A percentile compares a stretch with the other conserved stretches of the same genome.
phyloP scores from a whole-genome alignment of 2,888 invertebrate genomes.

The Apamea monoglypha region DNA sequence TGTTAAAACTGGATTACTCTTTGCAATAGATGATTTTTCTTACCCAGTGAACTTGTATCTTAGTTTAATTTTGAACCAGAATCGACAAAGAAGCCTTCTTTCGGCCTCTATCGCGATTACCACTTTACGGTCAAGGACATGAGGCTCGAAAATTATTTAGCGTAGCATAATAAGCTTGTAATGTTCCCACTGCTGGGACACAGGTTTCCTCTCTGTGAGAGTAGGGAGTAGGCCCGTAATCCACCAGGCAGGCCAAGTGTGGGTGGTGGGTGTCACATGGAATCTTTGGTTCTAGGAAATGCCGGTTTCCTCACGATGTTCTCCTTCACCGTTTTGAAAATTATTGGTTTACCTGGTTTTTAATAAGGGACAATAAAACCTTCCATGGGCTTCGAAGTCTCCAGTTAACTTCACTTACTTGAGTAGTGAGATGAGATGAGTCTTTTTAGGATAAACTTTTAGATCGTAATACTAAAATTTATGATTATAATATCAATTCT shows the following conservation, averaged over 20 bases:
- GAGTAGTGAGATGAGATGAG: not conserved
- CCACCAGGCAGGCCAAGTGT: not conserved
- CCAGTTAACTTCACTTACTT: no score
- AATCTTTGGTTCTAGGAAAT: not conserved
- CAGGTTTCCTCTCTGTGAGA: not conserved
- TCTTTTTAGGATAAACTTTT: not conserved
- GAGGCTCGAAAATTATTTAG: not conserved
- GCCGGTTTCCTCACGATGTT: not conserved
- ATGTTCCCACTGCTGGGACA: not conserved
- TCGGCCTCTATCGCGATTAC: not conserved
- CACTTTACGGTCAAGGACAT: not conserved
- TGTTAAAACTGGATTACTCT: constrained; percentile 8
- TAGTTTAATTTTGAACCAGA: not conserved
- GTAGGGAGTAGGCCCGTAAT: no score
- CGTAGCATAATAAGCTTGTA: not conserved
- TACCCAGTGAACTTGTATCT: not conserved
- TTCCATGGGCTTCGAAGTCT: not conserved
- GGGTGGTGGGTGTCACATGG: not conserved
- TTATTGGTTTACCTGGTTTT: not conserved
- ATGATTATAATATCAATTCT: not conserved
- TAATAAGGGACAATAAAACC: no score
- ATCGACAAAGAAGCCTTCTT: not conserved
- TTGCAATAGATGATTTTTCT: not conserved
- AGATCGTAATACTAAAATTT: not conserved
- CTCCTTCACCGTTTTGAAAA: not conserved